Conservation (phyloP, 2,888 invertebrate genomes). For the Chrysolina americana region DNA sequence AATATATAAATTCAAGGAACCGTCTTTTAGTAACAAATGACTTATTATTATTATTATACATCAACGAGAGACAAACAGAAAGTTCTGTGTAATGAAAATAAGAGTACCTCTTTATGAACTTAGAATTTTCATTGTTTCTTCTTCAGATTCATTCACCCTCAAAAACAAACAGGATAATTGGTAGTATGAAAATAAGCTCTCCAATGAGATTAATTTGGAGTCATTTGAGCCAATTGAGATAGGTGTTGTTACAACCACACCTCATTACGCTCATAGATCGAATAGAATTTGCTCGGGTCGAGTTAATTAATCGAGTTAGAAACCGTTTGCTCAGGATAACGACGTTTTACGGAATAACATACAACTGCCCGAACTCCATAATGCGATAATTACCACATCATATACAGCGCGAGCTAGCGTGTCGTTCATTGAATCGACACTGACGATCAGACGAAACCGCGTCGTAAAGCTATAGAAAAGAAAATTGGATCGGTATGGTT, state of each 20-base stretch:
- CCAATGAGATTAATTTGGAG: no score
- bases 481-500: constrained; percentile 41
- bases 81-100: no score
- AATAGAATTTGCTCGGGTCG: constrained; percentile 34
- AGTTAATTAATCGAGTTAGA: constrained; percentile 39
- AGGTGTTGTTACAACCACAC: neutral
- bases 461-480: constrained; percentile 24
- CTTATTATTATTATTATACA: no score
- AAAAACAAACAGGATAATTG: no score
- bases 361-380: constrained; percentile 41
- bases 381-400: constrained; percentile 42
- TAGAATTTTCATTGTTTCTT: no score
- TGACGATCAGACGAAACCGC: constrained; percentile 10
- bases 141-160: no score
- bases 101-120: no score
- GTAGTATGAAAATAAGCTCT: no score
- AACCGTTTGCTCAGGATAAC: constrained; percentile 43
- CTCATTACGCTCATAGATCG: neutral
- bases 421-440: constrained; percentile 29
- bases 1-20: no score
- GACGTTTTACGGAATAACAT: constrained; percentile 42
- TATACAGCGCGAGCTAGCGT: constrained; percentile 27
- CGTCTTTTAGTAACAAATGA: no score
- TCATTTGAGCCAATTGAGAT: neutral
- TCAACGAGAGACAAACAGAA: no score